Evolutionary conservation across 2,888 invertebrate species (phyloP).

Genomic region (Hirudinaria manillensis): DNA sequence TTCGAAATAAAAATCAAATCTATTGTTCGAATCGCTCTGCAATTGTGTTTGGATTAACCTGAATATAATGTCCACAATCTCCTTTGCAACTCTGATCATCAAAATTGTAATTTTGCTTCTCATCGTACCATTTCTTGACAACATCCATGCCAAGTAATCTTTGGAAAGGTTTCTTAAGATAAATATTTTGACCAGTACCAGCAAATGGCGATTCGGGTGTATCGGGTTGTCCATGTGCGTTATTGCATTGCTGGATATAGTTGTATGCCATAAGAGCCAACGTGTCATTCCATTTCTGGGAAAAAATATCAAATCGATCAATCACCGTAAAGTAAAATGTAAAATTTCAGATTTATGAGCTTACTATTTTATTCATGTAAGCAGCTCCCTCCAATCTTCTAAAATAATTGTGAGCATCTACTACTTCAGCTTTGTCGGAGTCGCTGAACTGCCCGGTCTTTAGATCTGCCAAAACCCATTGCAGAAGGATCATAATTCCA

Average conservation of each 20-base stretch:
- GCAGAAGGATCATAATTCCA: no score
- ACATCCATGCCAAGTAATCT: not conserved
- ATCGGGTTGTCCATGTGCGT: slow-evolving; percentile 15
- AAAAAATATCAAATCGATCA: no score
- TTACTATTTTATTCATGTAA: slow-evolving; percentile 19
- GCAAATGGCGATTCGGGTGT: not conserved
- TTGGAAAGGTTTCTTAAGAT: not conserved
- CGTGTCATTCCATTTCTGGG: slow-evolving; percentile 15
- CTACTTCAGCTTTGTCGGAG: no score
- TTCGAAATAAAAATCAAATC: no score
- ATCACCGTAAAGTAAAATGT: no score
- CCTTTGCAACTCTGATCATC: not conserved
- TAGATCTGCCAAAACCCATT: no score
- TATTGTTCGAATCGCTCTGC: no score
- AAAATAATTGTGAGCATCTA: slow-evolving; percentile 15
- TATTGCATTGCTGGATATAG: not conserved
- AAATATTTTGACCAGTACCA: slow-evolving; percentile 25
- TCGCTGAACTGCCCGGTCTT: no score
- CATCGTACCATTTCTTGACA: slow-evolving; percentile 17
- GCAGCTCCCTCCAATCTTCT: slow-evolving; percentile 1
- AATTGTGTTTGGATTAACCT: slow-evolving; percentile 7
- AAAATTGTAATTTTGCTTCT: slow-evolving; percentile 16
- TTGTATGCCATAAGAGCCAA: slow-evolving; percentile 17
- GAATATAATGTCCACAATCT: slow-evolving; percentile 25
- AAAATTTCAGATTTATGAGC: not conserved